Conservation (phyloP, 2,888 invertebrate species). For the Apodemia zela region DNA sequence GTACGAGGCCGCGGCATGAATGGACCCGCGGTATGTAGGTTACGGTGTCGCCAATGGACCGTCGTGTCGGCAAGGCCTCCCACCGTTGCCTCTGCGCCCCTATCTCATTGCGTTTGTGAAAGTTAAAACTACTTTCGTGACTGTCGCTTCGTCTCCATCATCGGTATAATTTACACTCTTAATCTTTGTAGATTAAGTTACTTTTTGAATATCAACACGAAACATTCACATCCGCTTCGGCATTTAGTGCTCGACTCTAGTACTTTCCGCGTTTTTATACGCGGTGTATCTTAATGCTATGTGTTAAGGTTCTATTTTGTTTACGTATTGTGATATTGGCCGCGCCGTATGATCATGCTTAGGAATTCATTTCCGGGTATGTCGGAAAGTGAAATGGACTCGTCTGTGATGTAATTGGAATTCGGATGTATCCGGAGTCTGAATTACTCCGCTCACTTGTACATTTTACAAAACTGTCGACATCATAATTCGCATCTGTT, state of each 20-base stretch:
- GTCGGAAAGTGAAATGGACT: slow-evolving; percentile 80
- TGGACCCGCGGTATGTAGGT: slow-evolving; percentile 76
- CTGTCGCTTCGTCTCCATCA: slow-evolving; percentile 45
- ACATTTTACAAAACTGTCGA: slow-evolving; percentile 71
- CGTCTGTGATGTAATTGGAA: slow-evolving; percentile 80
- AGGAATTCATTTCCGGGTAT: slow-evolving; percentile 81
- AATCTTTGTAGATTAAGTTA: slow-evolving; percentile 62
- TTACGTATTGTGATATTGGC: slow-evolving; percentile 52
- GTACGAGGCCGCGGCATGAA: slow-evolving; percentile 73
- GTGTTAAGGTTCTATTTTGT: slow-evolving; percentile 49
- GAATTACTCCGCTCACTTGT: slow-evolving; percentile 76
- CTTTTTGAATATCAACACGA: slow-evolving; percentile 54
- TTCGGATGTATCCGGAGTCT: slow-evolving; percentile 79
- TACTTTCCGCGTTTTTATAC: slow-evolving; percentile 47
- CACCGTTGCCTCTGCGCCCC: slow-evolving; percentile 61
- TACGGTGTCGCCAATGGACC: slow-evolving; percentile 80
- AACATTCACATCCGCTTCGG: slow-evolving; percentile 76
- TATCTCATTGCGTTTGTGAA: slow-evolving; percentile 73
- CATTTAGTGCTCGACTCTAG: slow-evolving; percentile 63
- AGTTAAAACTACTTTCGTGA: slow-evolving; percentile 79
- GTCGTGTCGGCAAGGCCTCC: slow-evolving; percentile 66
- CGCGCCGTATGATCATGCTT: slow-evolving; percentile 76
- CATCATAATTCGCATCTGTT: slow-evolving; percentile 60
- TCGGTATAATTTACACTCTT: slow-evolving; percentile 61
- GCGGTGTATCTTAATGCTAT: slow-evolving; percentile 45